phyloP scores from a whole-genome alignment of 2,113 vertebrate genomes.

The Protobothrops mucrosquamatus region DNA sequence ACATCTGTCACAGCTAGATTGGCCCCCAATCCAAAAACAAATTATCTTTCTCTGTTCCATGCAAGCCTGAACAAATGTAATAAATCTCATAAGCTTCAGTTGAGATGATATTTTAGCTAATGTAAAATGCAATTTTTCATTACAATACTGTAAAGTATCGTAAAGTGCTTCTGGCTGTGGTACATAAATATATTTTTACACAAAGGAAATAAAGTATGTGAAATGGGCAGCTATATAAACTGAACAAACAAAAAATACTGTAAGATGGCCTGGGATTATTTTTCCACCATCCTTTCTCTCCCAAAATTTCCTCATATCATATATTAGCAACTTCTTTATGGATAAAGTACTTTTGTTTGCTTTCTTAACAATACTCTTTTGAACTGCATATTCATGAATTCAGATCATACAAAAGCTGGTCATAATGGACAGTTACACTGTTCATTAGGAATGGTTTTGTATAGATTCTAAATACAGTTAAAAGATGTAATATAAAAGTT shows the following conservation, averaged over 20 bases:
- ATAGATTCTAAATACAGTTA: background rate
- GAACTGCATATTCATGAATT: background rate
- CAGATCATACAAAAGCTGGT: background rate
- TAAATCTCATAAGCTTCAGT: background rate
- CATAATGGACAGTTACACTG: background rate
- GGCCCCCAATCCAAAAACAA: background rate
- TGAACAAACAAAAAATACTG: background rate
- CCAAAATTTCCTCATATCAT: background rate
- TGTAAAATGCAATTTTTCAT: background rate
- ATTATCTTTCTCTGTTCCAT: background rate
- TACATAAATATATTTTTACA: background rate
- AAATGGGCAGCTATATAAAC: background rate
- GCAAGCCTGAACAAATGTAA: background rate
- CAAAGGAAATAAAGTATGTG: background rate
- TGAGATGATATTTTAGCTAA: background rate
- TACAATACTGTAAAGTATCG: background rate
- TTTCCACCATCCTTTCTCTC: background rate
- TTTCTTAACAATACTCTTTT: background rate
- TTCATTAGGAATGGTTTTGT: background rate
- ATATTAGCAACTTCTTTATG: background rate
- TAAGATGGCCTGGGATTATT: background rate
- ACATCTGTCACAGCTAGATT: background rate
- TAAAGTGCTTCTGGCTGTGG: background rate
- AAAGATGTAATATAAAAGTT: background rate
- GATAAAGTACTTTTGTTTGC: background rate